phyloP scores from a whole-genome alignment of 2,888 invertebrate species.

The Fabriciana adippe region DNA sequence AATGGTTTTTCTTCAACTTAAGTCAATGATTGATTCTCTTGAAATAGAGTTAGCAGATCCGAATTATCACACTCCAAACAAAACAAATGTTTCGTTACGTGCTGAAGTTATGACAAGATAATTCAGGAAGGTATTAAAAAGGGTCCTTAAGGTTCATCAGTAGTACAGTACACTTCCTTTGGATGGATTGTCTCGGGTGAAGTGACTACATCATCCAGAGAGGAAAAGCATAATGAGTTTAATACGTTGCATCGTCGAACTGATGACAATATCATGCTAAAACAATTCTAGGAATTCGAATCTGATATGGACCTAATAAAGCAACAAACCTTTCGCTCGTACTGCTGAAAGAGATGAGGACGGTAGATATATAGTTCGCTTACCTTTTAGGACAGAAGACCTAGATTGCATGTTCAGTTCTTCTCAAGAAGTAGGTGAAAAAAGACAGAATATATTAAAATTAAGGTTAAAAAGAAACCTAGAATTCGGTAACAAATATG shows the following conservation, averaged over 20 bases:
- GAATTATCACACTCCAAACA: slow-evolving; percentile 34
- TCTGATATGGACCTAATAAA: background rate
- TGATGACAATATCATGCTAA: slow-evolving; percentile 23
- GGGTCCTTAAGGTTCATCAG: slow-evolving; percentile 30
- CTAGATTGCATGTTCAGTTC: slow-evolving; percentile 16
- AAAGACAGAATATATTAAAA: slow-evolving; percentile 15
- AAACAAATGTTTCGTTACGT: slow-evolving; percentile 41
- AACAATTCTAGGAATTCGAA: slow-evolving; percentile 33
- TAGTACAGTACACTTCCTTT: slow-evolving; percentile 40
- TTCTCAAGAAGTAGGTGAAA: slow-evolving; percentile 24
- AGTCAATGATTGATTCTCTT: background rate
- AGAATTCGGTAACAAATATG: slow-evolving; percentile 14
- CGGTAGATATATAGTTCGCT: slow-evolving; percentile 31
- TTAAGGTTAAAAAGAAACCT: slow-evolving; percentile 4
- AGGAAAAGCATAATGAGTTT: background rate
- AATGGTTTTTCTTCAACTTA: no score
- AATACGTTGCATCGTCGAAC: slow-evolving; percentile 12
- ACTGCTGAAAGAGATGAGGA: slow-evolving; percentile 25
- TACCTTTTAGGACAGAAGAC: slow-evolving; percentile 28
- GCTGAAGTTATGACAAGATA: slow-evolving; percentile 41
- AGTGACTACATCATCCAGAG: background rate
- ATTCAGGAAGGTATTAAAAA: slow-evolving; percentile 39
- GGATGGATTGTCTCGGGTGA: slow-evolving; percentile 45
- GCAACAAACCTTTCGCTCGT: slow-evolving; percentile 15
- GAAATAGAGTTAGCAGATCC: slow-evolving; percentile 35